Evolutionary conservation across 2,888 invertebrate genomes (phyloP).

Genomic region (Tenthredo livida): DNA sequence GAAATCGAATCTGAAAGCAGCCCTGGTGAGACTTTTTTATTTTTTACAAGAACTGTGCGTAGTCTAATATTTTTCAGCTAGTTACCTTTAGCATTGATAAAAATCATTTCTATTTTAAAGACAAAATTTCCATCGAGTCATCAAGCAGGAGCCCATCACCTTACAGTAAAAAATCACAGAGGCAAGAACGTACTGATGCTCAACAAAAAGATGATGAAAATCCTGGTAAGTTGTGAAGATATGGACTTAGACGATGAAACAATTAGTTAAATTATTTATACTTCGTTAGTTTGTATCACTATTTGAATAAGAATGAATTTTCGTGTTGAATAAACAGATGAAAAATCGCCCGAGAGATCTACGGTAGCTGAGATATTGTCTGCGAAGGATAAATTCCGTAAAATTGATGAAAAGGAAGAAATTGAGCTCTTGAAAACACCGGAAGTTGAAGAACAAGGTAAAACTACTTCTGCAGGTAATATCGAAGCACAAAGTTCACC

Average conservation of each 20-base stretch:
- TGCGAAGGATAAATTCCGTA: background rate
- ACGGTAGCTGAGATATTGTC: background rate
- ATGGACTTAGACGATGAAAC: background rate
- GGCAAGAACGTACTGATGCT: background rate
- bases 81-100: background rate
- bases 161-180: background rate
- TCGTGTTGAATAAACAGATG: background rate
- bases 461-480: background rate
- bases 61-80: background rate
- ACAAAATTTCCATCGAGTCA: background rate
- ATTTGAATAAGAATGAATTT: background rate
- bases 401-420: background rate
- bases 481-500: background rate
- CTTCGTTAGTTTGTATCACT: background rate
- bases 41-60: background rate
- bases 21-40: background rate
- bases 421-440: background rate
- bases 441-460: background rate
- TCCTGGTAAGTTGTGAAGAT: background rate
- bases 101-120: background rate
- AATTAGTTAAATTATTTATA: background rate
- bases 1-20: background rate
- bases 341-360: background rate
- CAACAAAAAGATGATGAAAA: background rate
- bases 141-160: background rate